phyloP scores from a whole-genome alignment of 2,113 vertebrate species.

The Oncorhynchus nerka region DNA sequence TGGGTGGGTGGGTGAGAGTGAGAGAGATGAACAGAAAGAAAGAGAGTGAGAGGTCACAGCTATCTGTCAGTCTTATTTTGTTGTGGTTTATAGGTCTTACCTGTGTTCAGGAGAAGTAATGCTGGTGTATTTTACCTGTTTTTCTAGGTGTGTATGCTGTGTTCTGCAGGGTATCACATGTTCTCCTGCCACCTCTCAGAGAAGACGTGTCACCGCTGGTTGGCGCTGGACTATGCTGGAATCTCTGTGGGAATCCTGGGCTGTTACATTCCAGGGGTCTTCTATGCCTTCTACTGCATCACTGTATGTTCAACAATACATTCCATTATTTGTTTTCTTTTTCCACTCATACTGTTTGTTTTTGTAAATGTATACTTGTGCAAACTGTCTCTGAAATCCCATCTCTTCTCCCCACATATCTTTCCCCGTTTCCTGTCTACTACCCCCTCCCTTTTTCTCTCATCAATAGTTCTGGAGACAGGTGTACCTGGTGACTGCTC shows the following conservation, averaged over 20 bases:
- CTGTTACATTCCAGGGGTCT: constrained; percentile 95
- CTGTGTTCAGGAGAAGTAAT: background rate
- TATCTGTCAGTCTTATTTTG: background rate
- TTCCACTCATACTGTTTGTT: no score
- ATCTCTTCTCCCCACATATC: background rate
- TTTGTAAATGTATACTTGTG: no score
- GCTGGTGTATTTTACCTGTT: background rate
- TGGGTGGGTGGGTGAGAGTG: no score
- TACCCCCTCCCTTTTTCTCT: background rate
- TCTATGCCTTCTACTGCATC: constrained; percentile 97
- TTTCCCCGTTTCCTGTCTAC: background rate
- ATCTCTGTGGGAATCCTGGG: constrained; percentile 97
- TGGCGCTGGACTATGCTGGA: constrained; percentile 92
- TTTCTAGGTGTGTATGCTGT: constrained; percentile 93
- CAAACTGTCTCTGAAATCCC: background rate
- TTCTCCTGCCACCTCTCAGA: constrained; percentile 97
- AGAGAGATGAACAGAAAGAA: no score
- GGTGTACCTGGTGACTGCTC: constrained; percentile 89
- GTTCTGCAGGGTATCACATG: constrained; percentile 94
- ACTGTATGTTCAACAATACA: constrained; percentile 72
- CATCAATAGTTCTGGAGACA: constrained; percentile 89
- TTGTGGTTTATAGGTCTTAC: background rate
- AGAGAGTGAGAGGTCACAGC: no score
- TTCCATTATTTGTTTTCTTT: no score
- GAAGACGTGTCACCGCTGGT: constrained; percentile 93